phyloP scores from a whole-genome alignment of 2,113 vertebrate species.

The Hippocampus zosterae region DNA sequence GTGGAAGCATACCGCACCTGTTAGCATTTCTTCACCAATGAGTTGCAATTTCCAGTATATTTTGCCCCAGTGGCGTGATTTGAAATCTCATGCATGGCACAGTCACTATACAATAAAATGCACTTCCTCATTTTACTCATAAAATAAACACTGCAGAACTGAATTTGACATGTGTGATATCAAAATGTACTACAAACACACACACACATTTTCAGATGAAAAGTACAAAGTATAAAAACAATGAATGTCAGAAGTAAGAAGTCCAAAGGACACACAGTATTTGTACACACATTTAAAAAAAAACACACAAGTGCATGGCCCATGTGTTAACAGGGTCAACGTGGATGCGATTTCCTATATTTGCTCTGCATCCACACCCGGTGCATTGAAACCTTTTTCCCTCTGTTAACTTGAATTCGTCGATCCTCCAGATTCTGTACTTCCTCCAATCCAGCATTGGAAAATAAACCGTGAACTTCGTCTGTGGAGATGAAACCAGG shows the following conservation, averaged over 20 bases:
- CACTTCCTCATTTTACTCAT: neutral
- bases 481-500: constrained; percentile 64
- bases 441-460: constrained; percentile 81
- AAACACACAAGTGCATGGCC: neutral
- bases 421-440: constrained; percentile 87
- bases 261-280: neutral
- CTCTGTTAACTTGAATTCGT: constrained; percentile 89
- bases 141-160: neutral
- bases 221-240: neutral
- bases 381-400: constrained; percentile 85
- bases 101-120: neutral
- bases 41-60: no score
- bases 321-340: constrained; percentile 16
- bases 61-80: no score
- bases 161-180: neutral
- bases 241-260: neutral
- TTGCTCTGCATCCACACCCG: constrained; percentile 94
- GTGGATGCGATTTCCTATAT: constrained; percentile 81
- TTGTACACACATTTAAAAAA: neutral
- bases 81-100: neutral
- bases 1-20: no score
- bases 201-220: neutral
- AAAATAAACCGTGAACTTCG: constrained; percentile 81
- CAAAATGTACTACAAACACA: no score
- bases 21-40: no score